Evolutionary conservation across 2,888 invertebrate genomes (phyloP).

Genomic region (Bellardia pandia): DNA sequence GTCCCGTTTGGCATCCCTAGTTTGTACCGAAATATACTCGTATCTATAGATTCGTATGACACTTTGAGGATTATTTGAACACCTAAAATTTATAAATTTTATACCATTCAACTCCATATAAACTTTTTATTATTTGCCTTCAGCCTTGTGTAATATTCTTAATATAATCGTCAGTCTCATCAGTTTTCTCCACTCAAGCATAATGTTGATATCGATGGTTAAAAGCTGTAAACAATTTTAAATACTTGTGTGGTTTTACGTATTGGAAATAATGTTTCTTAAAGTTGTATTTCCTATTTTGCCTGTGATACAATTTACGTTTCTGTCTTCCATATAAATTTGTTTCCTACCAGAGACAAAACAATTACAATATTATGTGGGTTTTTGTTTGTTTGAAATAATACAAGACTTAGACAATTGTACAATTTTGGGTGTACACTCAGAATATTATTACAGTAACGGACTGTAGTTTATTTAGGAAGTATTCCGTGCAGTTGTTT

Average conservation of each 20-base stretch:
- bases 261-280: constrained; percentile 31
- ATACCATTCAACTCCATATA: too few species aligned
- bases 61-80: too few species aligned
- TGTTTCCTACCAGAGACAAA: background rate
- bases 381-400: background rate
- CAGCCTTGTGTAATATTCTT: background rate
- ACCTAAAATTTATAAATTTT: too few species aligned
- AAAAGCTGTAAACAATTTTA: constrained; percentile 60
- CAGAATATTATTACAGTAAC: too few species aligned
- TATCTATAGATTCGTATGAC: too few species aligned
- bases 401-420: background rate
- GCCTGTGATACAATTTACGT: background rate
- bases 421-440: background rate
- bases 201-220: constrained; percentile 33
- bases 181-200: background rate
- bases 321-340: background rate
- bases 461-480: too few species aligned
- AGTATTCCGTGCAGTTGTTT: too few species aligned
- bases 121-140: background rate
- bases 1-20: too few species aligned
- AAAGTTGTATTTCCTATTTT: constrained; percentile 12
- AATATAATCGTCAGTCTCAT: constrained; percentile 13
- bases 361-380: constrained; percentile 5
- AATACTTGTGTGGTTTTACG: constrained; percentile 57
- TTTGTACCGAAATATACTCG: too few species aligned